Conservation (phyloP, 1,140 invertebrate species). For the Bradysia coprophila region DNA sequence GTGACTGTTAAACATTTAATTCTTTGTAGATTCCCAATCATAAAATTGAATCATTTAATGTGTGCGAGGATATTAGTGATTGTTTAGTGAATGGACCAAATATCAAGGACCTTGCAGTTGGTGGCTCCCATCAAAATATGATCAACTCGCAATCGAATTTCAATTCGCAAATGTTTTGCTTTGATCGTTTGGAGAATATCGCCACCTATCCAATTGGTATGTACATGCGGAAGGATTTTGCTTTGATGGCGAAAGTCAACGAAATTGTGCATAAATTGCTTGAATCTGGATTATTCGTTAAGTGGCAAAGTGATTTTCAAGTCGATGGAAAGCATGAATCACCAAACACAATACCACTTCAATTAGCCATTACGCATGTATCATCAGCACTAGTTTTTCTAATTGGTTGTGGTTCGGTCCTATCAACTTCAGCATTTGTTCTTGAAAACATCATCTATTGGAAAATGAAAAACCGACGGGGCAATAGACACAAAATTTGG, state of each 20-base stretch:
- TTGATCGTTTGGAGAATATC: not conserved
- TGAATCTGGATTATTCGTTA: not conserved
- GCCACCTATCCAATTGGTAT: not conserved
- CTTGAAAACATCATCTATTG: not conserved
- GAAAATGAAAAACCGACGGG: not conserved
- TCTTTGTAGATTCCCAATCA: not conserved
- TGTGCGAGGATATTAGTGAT: not conserved
- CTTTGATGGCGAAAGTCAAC: not conserved
- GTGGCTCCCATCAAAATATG: not conserved
- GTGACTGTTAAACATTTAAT: too few relatives aligned
- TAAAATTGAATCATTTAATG: not conserved
- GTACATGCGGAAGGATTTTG: not conserved
- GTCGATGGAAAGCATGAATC: not conserved
- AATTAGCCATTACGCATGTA: not conserved
- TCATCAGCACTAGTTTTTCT: not conserved
- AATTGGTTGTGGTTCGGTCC: not conserved
- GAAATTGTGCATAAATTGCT: not conserved
- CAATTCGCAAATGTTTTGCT: not conserved
- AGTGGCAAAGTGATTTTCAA: not conserved
- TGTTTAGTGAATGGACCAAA: not conserved
- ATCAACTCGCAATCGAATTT: not conserved
- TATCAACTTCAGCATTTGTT: not conserved
- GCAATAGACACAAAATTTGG: not conserved
- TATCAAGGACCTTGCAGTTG: not conserved
- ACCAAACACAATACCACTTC: not conserved